phyloP scores from a whole-genome alignment of 2,797 vertebrate genomes.

The Darevskia nairensis region DNA sequence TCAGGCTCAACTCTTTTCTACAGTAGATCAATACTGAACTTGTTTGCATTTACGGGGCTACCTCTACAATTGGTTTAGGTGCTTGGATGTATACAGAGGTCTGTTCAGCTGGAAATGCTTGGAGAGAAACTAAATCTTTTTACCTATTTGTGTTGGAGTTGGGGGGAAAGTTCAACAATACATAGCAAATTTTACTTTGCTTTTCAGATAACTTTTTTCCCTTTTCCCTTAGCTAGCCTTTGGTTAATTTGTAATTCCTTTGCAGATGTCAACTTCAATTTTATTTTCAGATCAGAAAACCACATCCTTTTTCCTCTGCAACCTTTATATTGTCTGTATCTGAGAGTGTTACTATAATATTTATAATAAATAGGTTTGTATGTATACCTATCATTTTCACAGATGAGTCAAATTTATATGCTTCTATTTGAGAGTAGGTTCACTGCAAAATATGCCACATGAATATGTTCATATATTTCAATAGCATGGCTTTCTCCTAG shows the following conservation, averaged over 20 bases:
- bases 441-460: not conserved
- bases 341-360: not conserved
- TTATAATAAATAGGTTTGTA: not conserved
- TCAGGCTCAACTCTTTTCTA: constrained; percentile 61
- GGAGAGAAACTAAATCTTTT: constrained; percentile 72
- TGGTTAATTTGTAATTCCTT: not conserved
- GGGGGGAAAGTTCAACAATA: constrained; percentile 80
- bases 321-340: constrained; percentile 6
- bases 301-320: not conserved
- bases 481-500: not conserved
- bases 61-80: constrained; percentile 76
- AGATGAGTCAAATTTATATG: not conserved
- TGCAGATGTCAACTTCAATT: constrained; percentile 17
- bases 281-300: constrained; percentile 31
- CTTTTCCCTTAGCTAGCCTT: not conserved
- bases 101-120: constrained; percentile 77
- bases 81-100: constrained; percentile 74
- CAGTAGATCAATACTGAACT: constrained; percentile 79
- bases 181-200: constrained; percentile 68
- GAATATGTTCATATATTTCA: not conserved
- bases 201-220: not conserved
- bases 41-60: constrained; percentile 80
- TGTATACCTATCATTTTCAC: constrained; percentile 9
- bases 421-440: not conserved
- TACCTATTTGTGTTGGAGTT: constrained; percentile 56